These are phyloP conservation scores for Saturnia japonica DNA, from an alignment of 2,888 invertebrate species.

Conservation along the genomic window DNA sequence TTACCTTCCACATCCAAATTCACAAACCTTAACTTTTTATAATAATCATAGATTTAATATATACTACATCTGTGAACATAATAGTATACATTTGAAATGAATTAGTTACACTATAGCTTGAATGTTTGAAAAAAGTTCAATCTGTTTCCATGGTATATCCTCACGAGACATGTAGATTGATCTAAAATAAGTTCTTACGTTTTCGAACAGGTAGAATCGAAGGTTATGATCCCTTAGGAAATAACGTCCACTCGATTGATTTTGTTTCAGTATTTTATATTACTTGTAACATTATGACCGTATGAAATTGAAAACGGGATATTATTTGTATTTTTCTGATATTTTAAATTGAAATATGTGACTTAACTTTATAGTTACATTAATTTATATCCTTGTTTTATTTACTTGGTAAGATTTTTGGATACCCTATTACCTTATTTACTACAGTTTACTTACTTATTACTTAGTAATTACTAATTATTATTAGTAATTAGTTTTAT, in stretches of 20 bases:
- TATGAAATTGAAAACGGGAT: constrained; percentile 2
- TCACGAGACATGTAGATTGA: background rate
- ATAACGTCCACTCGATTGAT: constrained; percentile 39
- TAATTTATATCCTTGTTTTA: no score
- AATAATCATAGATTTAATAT: no score
- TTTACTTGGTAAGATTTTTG: no score
- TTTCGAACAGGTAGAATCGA: constrained; percentile 42
- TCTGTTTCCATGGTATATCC: background rate
- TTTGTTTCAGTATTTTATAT: constrained; percentile 38
- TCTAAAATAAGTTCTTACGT: constrained; percentile 31
- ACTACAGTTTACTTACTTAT: no score
- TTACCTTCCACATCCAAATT: no score
- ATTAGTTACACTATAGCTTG: no score
- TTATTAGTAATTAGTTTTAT: no score
- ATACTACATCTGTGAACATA: no score
- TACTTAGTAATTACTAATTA: no score
- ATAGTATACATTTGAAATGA: no score
- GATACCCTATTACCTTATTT: no score
- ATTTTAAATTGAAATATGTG: background rate
- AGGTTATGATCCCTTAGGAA: constrained; percentile 43
- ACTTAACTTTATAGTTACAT: background rate
- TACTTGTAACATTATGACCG: background rate
- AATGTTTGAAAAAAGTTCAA: background rate
- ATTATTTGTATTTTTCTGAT: background rate
- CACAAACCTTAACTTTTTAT: no score